Evolutionary conservation across 2,113 vertebrate species (phyloP).

Genomic region (Struthio camelus): DNA sequence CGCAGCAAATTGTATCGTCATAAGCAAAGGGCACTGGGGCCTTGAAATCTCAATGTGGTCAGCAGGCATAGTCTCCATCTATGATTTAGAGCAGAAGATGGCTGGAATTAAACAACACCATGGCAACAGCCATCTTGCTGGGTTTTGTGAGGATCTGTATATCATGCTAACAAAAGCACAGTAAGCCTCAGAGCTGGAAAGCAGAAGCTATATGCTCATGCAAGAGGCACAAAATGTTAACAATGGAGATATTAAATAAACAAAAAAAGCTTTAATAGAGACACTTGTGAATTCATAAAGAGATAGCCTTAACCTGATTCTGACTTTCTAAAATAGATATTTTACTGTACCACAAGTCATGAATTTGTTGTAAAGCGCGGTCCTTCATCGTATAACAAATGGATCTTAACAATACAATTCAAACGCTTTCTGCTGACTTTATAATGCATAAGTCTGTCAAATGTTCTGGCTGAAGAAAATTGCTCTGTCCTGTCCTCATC

Average conservation of each 20-base stretch:
- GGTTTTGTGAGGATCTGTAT: conserved; percentile 10
- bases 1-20: not conserved
- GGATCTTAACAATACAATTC: not conserved
- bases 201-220: not conserved
- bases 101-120: conserved; percentile 16
- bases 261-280: not conserved
- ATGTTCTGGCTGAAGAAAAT: not conserved
- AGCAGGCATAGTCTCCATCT: not conserved
- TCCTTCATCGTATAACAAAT: not conserved
- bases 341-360: not conserved
- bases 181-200: not conserved
- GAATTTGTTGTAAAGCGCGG: not conserved
- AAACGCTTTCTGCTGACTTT: not conserved
- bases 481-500: not conserved
- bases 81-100: not conserved
- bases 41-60: not conserved
- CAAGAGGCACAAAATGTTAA: conserved; percentile 25
- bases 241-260: not conserved
- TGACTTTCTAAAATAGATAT: conserved; percentile 7
- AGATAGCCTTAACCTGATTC: not conserved
- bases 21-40: not conserved
- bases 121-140: not conserved
- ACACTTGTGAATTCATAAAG: not conserved
- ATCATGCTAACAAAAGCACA: conserved; percentile 24
- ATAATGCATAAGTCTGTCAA: not conserved